Evolutionary conservation across 1,140 invertebrate genomes (phyloP), one percentile per base, ranked within the genome.

Genomic region (Charaxes varanes): DNA sequence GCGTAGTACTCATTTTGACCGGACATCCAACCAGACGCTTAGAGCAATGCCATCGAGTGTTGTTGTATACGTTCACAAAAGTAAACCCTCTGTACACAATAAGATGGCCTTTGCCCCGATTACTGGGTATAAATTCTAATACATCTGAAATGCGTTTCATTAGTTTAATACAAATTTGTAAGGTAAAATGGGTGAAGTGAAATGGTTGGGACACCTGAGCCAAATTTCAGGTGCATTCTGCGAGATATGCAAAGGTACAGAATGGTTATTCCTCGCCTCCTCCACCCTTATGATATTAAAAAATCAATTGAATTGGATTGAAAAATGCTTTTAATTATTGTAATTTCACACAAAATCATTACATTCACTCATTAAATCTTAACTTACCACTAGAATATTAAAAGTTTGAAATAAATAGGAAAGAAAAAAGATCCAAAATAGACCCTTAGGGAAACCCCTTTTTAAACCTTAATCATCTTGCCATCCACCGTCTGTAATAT

Each of bases 91-190:
- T 41, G 8, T 37, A 34, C 6, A 51, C 1, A 2, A 47, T 12
- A 11, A 54, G 13, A 6, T 28, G 22, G 0, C 56, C 44, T 6
- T 31, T 35, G 2, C 53, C 53, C 0, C 62, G 55, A 26, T 54
- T 49, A 5, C 33, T 55, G 1, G 49, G 52, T 24, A 61, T 55
- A 3, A 51, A 51, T 19, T 64, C 48, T 8, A 61, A 11, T 1
- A 1, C 16, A 15, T 48, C 53, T 48, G 32, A 31, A 45, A 51
- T 12, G 5, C 16, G 13, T 15, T n/a, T 7, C 4, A 15, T 28
- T 28, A 28, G 5, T 5, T 5, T n/a, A 22, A n/a, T n/a, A n/a
- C n/a, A n/a, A n/a, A n/a, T n/a, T n/a, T n/a, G n/a, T n/a, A n/a
- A n/a, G n/a, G n/a, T n/a, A n/a, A n/a, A n/a, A n/a, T n/a, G n/a